phyloP scores from a whole-genome alignment of 1,140 invertebrate genomes.

The Drosophila murphyi region DNA sequence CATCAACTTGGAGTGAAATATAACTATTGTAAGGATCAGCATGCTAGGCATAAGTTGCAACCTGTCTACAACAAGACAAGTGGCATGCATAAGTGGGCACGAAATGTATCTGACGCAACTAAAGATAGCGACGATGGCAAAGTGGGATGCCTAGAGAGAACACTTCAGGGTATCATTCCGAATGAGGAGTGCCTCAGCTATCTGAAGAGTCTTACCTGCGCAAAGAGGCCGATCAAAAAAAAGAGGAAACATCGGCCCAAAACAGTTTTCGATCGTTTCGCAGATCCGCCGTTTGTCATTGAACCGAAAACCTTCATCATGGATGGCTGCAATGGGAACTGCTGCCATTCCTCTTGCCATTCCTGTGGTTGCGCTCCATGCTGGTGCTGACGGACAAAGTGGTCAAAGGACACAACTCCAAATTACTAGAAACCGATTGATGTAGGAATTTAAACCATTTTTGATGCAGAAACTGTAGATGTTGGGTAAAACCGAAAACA shows the following conservation, averaged over 20 bases:
- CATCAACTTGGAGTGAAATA: too few species aligned
- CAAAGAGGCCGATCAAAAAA: background rate
- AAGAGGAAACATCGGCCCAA: conserved; percentile 19
- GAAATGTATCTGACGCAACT: too few species aligned
- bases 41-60: too few species aligned
- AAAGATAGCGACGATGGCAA: background rate
- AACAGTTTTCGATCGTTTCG: conserved; percentile 39
- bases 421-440: background rate
- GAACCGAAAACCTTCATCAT: conserved; percentile 36
- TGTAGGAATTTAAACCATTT: too few species aligned
- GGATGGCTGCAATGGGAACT: background rate
- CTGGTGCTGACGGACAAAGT: background rate
- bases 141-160: conserved; percentile 29
- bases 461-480: too few species aligned
- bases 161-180: conserved; percentile 29
- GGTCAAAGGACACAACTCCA: background rate
- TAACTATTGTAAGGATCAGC: too few species aligned
- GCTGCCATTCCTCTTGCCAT: background rate
- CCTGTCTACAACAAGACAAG: too few species aligned
- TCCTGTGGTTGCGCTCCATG: conserved; percentile 2
- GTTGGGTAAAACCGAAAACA: background rate
- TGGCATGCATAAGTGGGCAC: too few species aligned
- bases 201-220: conserved; percentile 5
- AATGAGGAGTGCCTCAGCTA: conserved; percentile 39
- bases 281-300: conserved; percentile 45